Base-by-base conservation (phyloP, 2,113 vertebrate genomes). In the Hippocampus comes region DNA sequence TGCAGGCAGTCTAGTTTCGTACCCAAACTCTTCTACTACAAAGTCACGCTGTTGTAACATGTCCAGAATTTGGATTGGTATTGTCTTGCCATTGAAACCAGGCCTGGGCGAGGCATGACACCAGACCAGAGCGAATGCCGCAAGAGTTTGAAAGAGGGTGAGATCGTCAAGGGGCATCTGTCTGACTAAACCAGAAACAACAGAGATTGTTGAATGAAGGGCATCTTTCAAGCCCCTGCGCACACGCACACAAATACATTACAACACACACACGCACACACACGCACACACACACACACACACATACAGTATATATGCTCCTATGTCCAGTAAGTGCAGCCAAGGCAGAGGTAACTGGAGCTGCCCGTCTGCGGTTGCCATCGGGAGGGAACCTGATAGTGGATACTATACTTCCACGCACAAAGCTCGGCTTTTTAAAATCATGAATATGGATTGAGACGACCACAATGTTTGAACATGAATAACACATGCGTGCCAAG, bases 391-490 rank as follows among this genome's bases (percentile, higher is more conserved):
- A 88, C 82, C 67, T 81, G 89, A 89, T 88, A 89, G 81, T 72
- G 80, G 75, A 81, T 76, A 84, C 85, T 85, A 87, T 87, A 86
- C 83, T 75, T 82, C 76, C 70, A 83, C 70, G 69, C 72, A 88
- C 82, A 87, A 78, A 87, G 83, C 43, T 70, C 61, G 71, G 68
- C 70, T 81, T 88, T 88, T 84, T 86, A 80, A 87, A 84, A 80
- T 78, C 87, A 91, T 91, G 88, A 91, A 91, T 90, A 91, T 90
- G 89, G 82, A 91, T 91, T 61, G 79, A 78, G 80, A 87, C 51
- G 60, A 89, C 89, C 90, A 86, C 89, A 89, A 90, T 89, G 90
- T 91, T 91, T 91, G 86, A 91, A 90, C 88, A 90, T 90, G 90
- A 91, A 91, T 91, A 91, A 91, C 89, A 85, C 86, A 89, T 90